phyloP scores from a whole-genome alignment of 1,140 invertebrate species.

The Chymomyza costata region DNA sequence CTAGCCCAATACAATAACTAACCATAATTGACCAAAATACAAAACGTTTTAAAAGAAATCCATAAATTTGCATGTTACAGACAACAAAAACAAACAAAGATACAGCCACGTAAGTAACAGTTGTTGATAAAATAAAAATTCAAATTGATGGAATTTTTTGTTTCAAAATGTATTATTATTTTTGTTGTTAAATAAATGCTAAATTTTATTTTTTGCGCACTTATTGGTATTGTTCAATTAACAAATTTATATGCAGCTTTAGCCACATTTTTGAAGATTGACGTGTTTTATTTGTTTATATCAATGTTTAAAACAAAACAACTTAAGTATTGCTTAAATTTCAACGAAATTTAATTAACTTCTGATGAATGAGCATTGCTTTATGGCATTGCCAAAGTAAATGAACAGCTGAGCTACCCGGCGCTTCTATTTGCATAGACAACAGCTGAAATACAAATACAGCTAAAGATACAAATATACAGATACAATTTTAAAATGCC shows the following conservation, averaged over 20 bases:
- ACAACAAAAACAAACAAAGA: conserved; percentile 9
- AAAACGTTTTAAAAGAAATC: too few relatives aligned
- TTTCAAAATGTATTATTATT: too few relatives aligned
- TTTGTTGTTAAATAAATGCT: conserved; percentile 6
- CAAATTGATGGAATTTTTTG: conserved; percentile 10
- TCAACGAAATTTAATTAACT: conserved; percentile 30
- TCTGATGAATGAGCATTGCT: conserved; percentile 1
- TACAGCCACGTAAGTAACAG: background rate
- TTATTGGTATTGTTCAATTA: too few relatives aligned
- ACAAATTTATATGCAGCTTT: conserved; percentile 7
- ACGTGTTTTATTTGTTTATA: conserved; percentile 8
- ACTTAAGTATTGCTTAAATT: conserved; percentile 39
- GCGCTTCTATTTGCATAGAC: too few relatives aligned
- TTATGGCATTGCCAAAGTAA: too few relatives aligned
- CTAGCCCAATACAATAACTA: too few relatives aligned
- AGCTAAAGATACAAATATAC: too few relatives aligned
- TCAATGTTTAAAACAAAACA: conserved; percentile 20
- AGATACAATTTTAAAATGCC: too few relatives aligned
- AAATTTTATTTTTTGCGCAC: conserved; percentile 9
- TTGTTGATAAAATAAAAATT: conserved; percentile 15
- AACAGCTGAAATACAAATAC: too few relatives aligned
- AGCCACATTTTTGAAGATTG: conserved; percentile 15
- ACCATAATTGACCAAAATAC: too few relatives aligned
- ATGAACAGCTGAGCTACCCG: too few relatives aligned
- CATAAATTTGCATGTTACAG: conserved; percentile 11